Base-by-base conservation (phyloP, 2,113 vertebrate genomes). In the Lethenteron camtschaticum region DNA sequence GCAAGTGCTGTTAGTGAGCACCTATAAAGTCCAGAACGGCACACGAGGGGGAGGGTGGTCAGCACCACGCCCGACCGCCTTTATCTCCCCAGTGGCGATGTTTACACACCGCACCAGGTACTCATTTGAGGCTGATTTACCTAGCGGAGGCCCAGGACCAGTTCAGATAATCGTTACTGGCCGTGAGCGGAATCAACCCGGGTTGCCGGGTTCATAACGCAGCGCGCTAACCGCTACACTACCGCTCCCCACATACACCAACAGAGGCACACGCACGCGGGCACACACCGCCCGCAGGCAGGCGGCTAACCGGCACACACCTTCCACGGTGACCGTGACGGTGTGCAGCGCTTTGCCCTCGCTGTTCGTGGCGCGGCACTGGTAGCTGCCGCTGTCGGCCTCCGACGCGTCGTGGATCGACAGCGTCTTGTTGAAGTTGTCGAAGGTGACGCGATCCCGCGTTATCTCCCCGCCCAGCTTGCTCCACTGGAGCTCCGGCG, bases 351-450 rank as follows among this genome's bases (percentile, higher is more conserved):
- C 69, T 6, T 68, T 81, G 73, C 89, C 88, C 60, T 85, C 81
- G 0, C 77, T 68, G 76, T 90, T 92, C 69, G 74, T 78, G n/a
- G 86, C 85, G 10, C 79, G 77, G 71, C 88, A 94, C 73, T 83
- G 84, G 74, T 94, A 94, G 70, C 89, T 85, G 8, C 89, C 88
- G 0, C 80, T 80, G 0, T 94, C 89, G 2, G 80, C 83, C 74
- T 86, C 85, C 0, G 77, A 77, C 73, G 90, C 83, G 0, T 79
- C 80, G n/a, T n/a, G 79, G 73, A 92, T 82, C 58, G 74, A 79
- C 74, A 92, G 78, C 14, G 82, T 82, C 70, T 85, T 84, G 72
- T 84, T 81, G 72, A 78, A 84, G 77, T 83, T 84, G 1, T 85
- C 82, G 70, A 75, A 80, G 56, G 68, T 58, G 14, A 80, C 76